phyloP scores from a whole-genome alignment of 2,888 invertebrate species.

The Alloscopus bannaensis region DNA sequence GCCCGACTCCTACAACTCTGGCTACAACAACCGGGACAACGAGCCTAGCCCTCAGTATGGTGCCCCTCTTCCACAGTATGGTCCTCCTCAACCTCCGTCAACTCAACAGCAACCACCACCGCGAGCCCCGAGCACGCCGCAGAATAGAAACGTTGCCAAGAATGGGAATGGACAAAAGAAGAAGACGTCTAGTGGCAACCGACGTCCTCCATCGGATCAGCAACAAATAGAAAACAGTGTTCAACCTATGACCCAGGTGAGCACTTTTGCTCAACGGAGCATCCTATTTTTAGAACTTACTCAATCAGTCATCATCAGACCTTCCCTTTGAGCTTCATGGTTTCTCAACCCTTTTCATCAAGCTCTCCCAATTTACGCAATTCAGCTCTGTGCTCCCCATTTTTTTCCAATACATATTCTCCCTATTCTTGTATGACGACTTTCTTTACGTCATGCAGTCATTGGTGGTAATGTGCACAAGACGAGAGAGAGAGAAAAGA shows the following conservation, averaged over 20 bases:
- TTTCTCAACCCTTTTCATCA: too few relatives aligned
- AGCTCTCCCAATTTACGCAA: too few relatives aligned
- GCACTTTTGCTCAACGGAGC: too few relatives aligned
- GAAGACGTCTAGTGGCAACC: conserved; percentile 9
- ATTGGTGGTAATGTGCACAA: too few relatives aligned
- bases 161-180: conserved; percentile 9
- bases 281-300: too few relatives aligned
- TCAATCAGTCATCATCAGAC: too few relatives aligned
- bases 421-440: too few relatives aligned
- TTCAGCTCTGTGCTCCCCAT: too few relatives aligned
- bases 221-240: conserved; percentile 68
- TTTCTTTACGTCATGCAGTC: too few relatives aligned
- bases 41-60: conserved; percentile 10
- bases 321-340: too few relatives aligned
- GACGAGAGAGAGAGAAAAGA: too few relatives aligned
- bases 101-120: neutral
- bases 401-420: too few relatives aligned
- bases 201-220: conserved; percentile 56
- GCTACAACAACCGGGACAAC: conserved; percentile 6
- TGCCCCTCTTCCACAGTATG: conserved; percentile 22
- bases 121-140: neutral
- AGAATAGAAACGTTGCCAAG: conserved; percentile 8
- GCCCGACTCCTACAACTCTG: conserved; percentile 21
- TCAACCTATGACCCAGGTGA: conserved; percentile 48
- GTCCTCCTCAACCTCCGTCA: conserved; percentile 26